Conservation (phyloP, 1,140 invertebrate species). For the Pseudomyrmex flavicornis region DNA sequence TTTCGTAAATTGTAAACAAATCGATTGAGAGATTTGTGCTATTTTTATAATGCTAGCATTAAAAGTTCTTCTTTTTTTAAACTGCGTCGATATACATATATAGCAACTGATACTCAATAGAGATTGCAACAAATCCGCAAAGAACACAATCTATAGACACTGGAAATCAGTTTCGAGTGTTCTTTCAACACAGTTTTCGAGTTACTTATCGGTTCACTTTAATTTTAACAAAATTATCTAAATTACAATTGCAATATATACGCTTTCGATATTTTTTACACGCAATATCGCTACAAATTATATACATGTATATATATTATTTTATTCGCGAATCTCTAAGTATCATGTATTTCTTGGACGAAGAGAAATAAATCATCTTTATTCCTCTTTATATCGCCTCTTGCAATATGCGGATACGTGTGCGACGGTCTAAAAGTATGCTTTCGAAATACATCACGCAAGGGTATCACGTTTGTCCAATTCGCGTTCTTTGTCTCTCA, state of each 20-base stretch:
- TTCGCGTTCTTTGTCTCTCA: conserved; percentile 17
- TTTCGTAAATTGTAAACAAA: background rate
- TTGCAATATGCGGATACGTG: conserved; percentile 15
- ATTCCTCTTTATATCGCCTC: background rate
- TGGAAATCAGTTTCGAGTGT: conserved; percentile 4
- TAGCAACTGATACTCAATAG: too few relatives aligned
- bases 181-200: background rate
- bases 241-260: background rate
- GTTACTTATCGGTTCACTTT: background rate
- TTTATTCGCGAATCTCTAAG: conserved; percentile 15
- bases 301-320: background rate
- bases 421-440: conserved; percentile 35
- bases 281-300: background rate
- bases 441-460: conserved; percentile 34
- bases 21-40: background rate
- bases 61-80: background rate
- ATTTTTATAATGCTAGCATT: background rate
- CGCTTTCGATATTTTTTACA: background rate
- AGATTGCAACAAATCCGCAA: background rate
- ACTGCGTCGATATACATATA: too few relatives aligned
- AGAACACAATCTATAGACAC: background rate
- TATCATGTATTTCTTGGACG: background rate
- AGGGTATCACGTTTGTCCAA: conserved; percentile 37
- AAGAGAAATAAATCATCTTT: background rate
- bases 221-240: background rate